These are phyloP conservation scores for Nettapus auritus DNA, from an alignment of 2,113 vertebrate species.

Conservation along the genomic window DNA sequence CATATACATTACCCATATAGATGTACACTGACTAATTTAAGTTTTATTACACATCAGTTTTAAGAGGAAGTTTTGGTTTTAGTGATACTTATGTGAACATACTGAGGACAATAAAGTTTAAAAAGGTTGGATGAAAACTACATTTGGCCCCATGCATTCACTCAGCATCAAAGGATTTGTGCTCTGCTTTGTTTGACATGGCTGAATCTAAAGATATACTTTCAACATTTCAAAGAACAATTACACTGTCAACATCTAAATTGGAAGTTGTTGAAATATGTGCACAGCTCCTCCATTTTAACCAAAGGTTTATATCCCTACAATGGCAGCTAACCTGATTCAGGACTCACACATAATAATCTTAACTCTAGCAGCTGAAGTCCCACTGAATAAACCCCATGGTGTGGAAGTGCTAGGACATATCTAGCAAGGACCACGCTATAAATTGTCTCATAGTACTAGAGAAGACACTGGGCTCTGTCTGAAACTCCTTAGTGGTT, in stretches of 20 bases:
- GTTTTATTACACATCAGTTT: neutral
- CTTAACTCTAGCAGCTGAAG: neutral
- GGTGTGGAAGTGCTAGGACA: neutral
- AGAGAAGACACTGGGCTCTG: neutral
- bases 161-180: neutral
- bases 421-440: accelerated
- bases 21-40: neutral
- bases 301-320: neutral
- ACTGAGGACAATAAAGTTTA: neutral
- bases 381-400: neutral
- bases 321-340: neutral
- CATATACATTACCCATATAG: neutral
- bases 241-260: constrained; percentile 7
- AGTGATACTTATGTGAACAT: neutral
- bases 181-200: neutral
- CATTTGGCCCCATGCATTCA: neutral
- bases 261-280: neutral
- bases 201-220: neutral
- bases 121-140: neutral
- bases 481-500: neutral
- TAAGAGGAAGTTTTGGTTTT: neutral
- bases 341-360: neutral
- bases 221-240: constrained; percentile 27
- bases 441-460: neutral
- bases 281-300: neutral